Evolutionary conservation across 2,888 invertebrate genomes (phyloP), one percentile per base, ranked within the genome.

Genomic region (Epirrhoe alternata): DNA sequence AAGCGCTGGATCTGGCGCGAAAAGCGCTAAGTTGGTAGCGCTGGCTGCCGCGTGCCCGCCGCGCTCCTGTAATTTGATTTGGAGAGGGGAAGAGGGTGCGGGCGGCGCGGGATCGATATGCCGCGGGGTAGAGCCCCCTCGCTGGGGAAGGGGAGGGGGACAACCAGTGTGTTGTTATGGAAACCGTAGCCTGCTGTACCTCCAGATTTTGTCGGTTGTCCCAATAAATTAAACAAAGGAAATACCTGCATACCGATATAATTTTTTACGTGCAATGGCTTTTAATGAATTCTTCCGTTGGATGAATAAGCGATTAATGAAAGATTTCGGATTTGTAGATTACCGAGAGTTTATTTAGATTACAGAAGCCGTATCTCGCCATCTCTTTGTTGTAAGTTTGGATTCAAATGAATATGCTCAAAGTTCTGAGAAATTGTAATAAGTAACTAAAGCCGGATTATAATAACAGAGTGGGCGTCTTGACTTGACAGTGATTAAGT

Each of bases 11-110:
- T 64, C 17, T 57, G 53, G 60, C 67, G 67, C 60, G 60, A 64
- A 67, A 62, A 68, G 63, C 47, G 66, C 62, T 58, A 60, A 35
- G 63, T 60, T 68, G 60, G 64, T 58, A 68, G 57, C 61, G 70
- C 63, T 64, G 72, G 70, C 63, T 64, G 72, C 69, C 69, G 69
- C 74, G 73, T 73, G 74, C 74, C 73, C 74, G 79, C 81, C 52
- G 76, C 77, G 81, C 80, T 88, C 88, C 88, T 90, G 92, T 92
- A 92, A 92, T 92, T 92, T 91, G 92, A 92, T 92, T 92, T 92
- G 91, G 92, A 88, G 91, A 86, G 86, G 86, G 73, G 89, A 75
- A 86, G 84, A 77, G 85, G 31, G 59, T 66, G 78, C 76, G 80
- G 79, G 80, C 75, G 81, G 72, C 69, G 72, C 71, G 76, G 78